A percentile compares a stretch with the other conserved stretches of the same genome.
Conservation (phyloP, 2,797 vertebrate species). For the Galago senegalensis region DNA sequence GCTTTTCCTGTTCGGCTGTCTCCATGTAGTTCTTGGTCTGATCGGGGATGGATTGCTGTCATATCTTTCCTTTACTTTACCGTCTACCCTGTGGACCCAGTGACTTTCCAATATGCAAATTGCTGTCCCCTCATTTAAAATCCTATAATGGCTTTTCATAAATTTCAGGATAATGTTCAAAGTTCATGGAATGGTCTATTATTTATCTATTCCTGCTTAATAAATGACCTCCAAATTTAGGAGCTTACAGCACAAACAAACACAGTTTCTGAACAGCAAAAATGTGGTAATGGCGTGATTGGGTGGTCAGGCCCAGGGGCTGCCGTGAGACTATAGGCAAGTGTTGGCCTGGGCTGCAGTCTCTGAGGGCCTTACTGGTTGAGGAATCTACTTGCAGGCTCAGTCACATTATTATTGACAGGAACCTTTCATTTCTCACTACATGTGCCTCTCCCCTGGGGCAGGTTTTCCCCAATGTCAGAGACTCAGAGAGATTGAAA, state of each 20-base stretch:
- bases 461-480: not conserved
- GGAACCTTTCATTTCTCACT: not conserved
- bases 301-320: not conserved
- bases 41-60: not conserved
- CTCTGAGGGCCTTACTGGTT: not conserved
- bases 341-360: not conserved
- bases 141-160: slow-evolving; percentile 53
- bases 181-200: slow-evolving; percentile 39
- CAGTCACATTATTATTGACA: not conserved
- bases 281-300: not conserved
- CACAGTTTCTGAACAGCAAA: not conserved
- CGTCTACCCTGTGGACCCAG: not conserved
- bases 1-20: not conserved
- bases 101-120: slow-evolving; percentile 30
- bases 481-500: not conserved
- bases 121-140: not conserved
- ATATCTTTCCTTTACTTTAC: slow-evolving; percentile 8
- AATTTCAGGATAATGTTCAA: slow-evolving; percentile 55
- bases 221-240: not conserved
- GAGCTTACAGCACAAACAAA: not conserved
- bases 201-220: slow-evolving; percentile 40
- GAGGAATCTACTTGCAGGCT: not conserved
- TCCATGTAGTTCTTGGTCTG: slow-evolving; percentile 2
- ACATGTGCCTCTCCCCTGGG: not conserved
- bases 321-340: not conserved